Conservation (phyloP, 2,797 vertebrate species). For the Spinus olivaceus region DNA sequence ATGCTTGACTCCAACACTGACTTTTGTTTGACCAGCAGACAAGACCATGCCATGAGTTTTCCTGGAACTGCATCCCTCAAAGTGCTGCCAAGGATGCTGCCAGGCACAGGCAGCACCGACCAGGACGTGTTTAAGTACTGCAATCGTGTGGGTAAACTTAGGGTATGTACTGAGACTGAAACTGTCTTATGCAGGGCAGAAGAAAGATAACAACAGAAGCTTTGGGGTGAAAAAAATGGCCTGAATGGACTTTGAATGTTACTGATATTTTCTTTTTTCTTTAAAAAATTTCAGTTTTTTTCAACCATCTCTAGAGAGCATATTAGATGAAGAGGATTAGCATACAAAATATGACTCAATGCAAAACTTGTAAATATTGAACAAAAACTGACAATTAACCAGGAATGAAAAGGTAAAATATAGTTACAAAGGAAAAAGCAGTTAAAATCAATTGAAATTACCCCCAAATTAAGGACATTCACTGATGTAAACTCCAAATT, state of each 20-base stretch:
- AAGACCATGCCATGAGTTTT: neutral
- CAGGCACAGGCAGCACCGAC: neutral
- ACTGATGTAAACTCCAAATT: neutral
- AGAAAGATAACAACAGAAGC: neutral
- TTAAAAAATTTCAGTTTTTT: neutral
- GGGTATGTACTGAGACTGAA: neutral
- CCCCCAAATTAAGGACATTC: neutral
- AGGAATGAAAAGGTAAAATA: conserved; percentile 15
- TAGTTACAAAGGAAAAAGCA: neutral
- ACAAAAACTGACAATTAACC: conserved; percentile 50
- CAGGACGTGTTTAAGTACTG: neutral
- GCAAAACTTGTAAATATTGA: conserved; percentile 57
- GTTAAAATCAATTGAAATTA: conserved; percentile 49
- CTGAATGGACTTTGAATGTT: neutral
- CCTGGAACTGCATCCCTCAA: neutral
- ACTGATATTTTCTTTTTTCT: neutral
- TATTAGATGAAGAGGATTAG: conserved; percentile 53
- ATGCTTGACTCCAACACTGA: neutral
- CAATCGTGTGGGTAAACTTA: neutral
- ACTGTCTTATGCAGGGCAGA: neutral
- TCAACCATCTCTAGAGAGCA: neutral
- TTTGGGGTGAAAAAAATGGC: neutral
- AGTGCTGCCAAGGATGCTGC: neutral
- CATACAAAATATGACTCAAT: conserved; percentile 36
- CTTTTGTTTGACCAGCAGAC: neutral